A percentile compares a stretch with the other conserved stretches of the same genome.
Conservation (phyloP, 2,113 vertebrate genomes). For the Archocentrus centrarchus region DNA sequence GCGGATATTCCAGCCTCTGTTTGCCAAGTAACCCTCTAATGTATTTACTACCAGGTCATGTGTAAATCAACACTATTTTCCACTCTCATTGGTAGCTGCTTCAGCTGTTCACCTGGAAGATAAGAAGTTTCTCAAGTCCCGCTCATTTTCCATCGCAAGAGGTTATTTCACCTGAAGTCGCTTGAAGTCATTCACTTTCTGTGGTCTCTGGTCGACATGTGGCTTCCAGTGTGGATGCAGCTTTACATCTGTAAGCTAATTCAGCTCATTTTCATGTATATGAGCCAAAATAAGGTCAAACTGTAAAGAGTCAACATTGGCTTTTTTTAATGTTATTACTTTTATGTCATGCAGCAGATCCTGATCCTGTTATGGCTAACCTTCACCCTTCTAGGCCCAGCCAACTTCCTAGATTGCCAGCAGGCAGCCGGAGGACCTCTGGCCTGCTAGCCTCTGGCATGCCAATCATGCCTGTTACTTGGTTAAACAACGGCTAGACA, state of each 20-base stretch:
- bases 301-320: not conserved
- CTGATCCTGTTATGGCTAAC: not conserved
- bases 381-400: not conserved
- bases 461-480: not conserved
- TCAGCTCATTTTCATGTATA: not conserved
- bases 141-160: too few species aligned
- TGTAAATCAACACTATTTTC: too few species aligned
- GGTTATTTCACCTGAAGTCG: too few species aligned
- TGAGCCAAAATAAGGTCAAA: not conserved
- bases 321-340: not conserved
- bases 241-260: not conserved
- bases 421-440: not conserved
- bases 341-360: not conserved
- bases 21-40: too few species aligned
- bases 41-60: too few species aligned
- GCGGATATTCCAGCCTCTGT: too few species aligned
- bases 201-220: too few species aligned
- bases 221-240: not conserved
- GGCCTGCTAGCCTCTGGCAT: not conserved
- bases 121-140: too few species aligned
- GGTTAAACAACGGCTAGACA: not conserved
- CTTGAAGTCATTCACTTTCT: too few species aligned
- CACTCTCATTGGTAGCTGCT: too few species aligned
- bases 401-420: not conserved
- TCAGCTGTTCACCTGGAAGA: too few species aligned